Percentiles rank a stretch among this genome's conserved stretches.
Conservation (phyloP, 2,888 invertebrate genomes). For the Ormia ochracea region DNA sequence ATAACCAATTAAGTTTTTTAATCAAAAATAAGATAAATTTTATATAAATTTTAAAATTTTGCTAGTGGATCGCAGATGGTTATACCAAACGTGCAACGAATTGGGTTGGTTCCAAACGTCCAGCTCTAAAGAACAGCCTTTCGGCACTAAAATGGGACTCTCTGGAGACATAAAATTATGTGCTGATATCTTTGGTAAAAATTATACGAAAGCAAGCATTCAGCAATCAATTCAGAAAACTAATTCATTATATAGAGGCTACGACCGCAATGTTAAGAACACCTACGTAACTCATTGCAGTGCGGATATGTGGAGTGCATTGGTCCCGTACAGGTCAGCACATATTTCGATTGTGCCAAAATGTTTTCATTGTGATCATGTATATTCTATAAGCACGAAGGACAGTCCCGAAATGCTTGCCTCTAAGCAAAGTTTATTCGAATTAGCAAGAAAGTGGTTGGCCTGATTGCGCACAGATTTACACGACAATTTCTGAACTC, state of each 20-base stretch:
- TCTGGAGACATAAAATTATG: slow-evolving; percentile 70
- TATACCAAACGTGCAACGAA: slow-evolving; percentile 90
- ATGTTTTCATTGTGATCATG: slow-evolving; percentile 72
- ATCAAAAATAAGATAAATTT: neutral
- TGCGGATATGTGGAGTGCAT: slow-evolving; percentile 79
- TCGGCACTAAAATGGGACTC: slow-evolving; percentile 72
- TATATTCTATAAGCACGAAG: slow-evolving; percentile 67
- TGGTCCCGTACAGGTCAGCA: slow-evolving; percentile 75
- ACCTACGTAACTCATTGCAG: slow-evolving; percentile 79
- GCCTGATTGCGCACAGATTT: too few species aligned
- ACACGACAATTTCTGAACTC: too few species aligned
- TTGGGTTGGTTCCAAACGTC: slow-evolving; percentile 91
- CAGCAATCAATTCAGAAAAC: slow-evolving; percentile 70
- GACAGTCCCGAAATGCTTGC: slow-evolving; percentile 72
- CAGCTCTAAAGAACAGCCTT: slow-evolving; percentile 79
- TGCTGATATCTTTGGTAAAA: slow-evolving; percentile 68
- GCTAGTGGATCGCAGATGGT: slow-evolving; percentile 82
- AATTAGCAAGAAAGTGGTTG: slow-evolving; percentile 72
- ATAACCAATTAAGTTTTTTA: too few species aligned
- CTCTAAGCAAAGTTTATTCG: slow-evolving; percentile 69
- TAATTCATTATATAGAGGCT: slow-evolving; percentile 78
- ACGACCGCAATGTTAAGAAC: slow-evolving; percentile 76
- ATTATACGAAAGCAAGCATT: slow-evolving; percentile 66
- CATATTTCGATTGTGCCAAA: slow-evolving; percentile 70
- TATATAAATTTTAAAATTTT: neutral